Evolutionary conservation across 2,888 invertebrate genomes (phyloP), one percentile per base, ranked within the genome.

Genomic region (Eupithecia dodoneata): DNA sequence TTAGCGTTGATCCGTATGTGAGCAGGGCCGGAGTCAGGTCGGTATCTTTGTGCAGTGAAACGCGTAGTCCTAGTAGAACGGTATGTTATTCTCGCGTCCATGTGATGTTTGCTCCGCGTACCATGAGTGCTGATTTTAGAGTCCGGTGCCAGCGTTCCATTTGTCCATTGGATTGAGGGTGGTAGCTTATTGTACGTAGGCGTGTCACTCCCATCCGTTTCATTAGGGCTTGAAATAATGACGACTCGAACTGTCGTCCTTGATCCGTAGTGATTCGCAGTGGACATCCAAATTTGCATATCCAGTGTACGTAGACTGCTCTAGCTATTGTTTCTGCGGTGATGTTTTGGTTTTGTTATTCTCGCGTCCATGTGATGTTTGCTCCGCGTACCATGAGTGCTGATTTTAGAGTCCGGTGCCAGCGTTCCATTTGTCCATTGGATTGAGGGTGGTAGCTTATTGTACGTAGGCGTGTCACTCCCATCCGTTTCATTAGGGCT

Each of bases 351-450:
- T n/a, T n/a, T n/a, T n/a, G n/a, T n/a, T n/a, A n/a, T n/a, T n/a
- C n/a, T n/a, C 18, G 4, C n/a, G 18, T 63, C 63, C 63, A 63
- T 63, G n/a, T 5, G 18, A 30, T 18, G 63, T 30, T 75, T 47
- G 74, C n/a, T 6, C 59, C 75, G 30, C 71, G 30, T 4, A 71
- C 63, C 72, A 79, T 79, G 2, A 79, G 72, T 42, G 77, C 79
- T 6, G 75, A 67, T 71, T 81, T 78, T 45, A 78, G 47, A 49
- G 75, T 76, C 7, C 77, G 67, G 65, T 81, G 81, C 71, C 70
- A 77, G 42, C 81, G 42, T 73, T 81, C 81, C 0, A 79, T 69
- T 49, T 73, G 72, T 13, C 81, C 79, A 47, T 81, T 81, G 9
- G 73, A 18, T 42, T 79, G 79, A 41, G 80, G 80, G 45, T 45